Percentiles rank a stretch among this genome's conserved stretches.
phyloP scores from a whole-genome alignment of 2,113 vertebrate genomes.

The Anas platyrhynchos region DNA sequence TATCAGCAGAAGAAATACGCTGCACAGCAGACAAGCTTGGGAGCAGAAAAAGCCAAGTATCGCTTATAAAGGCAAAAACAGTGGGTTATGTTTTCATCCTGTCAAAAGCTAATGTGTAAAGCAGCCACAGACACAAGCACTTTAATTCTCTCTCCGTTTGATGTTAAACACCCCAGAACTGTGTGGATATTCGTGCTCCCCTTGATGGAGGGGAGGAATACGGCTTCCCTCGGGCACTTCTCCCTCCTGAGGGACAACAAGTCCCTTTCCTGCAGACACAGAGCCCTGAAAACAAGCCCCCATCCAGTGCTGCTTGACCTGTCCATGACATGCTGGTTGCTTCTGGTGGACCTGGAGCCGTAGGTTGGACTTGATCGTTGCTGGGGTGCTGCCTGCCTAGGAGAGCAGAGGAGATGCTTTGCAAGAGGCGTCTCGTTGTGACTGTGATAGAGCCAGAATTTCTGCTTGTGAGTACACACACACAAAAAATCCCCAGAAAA shows the following conservation, averaged over 20 bases:
- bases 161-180: not conserved
- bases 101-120: not conserved
- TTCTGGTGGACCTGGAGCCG: not conserved
- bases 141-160: not conserved
- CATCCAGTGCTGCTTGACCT: not conserved
- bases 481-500: not conserved
- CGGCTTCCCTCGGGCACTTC: not conserved
- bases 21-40: constrained; percentile 32
- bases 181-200: accelerated
- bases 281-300: not conserved
- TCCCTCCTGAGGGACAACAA: not conserved
- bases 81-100: not conserved
- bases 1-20: constrained; percentile 60
- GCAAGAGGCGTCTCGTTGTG: accelerated
- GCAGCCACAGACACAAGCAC: not conserved
- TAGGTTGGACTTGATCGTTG: not conserved
- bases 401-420: not conserved
- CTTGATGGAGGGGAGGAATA: not conserved
- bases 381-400: not conserved
- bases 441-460: not conserved
- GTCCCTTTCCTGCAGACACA: not conserved
- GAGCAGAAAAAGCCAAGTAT: constrained; percentile 11
- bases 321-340: accelerated
- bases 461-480: not conserved
- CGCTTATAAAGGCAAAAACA: constrained; percentile 39